These are phyloP conservation scores for Anarhynchus alexandrinus DNA, from an alignment of 2,113 vertebrate species.

Conservation along the genomic window DNA sequence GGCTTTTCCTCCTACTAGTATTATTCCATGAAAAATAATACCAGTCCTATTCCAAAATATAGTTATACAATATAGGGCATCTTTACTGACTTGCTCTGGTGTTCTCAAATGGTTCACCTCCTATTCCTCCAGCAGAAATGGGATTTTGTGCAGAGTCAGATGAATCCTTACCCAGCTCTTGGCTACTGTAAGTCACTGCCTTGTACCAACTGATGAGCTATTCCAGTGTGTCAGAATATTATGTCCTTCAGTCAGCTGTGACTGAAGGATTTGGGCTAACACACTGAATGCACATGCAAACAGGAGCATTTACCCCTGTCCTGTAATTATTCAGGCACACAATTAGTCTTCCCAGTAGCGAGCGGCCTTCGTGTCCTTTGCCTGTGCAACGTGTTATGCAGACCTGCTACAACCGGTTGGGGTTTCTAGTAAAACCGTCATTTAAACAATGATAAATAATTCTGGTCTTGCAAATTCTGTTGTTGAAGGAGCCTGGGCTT, in stretches of 20 bases:
- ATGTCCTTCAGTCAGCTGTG: neutral
- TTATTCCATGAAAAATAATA: neutral
- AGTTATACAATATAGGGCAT: neutral
- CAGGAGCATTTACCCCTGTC: neutral
- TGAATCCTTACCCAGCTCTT: neutral
- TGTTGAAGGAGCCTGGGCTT: neutral
- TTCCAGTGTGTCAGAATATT: neutral
- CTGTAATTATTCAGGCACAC: neutral
- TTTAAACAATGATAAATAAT: neutral
- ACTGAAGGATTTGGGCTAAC: neutral
- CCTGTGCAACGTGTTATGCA: neutral
- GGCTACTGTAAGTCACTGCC: neutral
- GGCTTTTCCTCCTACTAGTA: neutral
- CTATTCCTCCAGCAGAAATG: neutral
- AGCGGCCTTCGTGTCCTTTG: neutral
- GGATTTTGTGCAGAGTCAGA: neutral
- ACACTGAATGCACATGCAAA: too few relatives aligned
- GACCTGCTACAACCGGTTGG: neutral
- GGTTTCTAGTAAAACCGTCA: neutral
- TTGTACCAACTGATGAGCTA: neutral
- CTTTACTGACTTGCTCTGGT: neutral
- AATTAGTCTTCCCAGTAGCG: neutral
- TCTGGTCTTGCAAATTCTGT: neutral
- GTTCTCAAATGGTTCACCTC: neutral
- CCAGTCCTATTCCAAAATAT: neutral